Percentiles rank a stretch among this genome's conserved stretches.
Conservation (phyloP, 2,797 vertebrate genomes). For the Staurois parvus region DNA sequence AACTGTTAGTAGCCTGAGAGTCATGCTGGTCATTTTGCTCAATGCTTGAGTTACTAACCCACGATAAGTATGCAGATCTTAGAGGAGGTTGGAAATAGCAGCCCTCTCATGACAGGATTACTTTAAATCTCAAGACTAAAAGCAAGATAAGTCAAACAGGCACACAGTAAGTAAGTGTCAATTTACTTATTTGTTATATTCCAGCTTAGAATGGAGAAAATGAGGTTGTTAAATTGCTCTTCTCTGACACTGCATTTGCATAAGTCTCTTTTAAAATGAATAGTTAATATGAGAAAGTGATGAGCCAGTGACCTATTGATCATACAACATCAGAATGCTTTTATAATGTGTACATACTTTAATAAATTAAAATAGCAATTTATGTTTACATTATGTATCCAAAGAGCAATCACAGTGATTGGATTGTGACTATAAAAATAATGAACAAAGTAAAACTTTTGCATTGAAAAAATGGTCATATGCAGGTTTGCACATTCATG, state of each 20-base stretch:
- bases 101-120: no score
- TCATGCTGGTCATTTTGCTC: no score
- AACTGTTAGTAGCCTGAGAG: no score
- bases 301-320: slow-evolving; percentile 22
- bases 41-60: no score
- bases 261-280: slow-evolving; percentile 22
- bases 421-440: no score
- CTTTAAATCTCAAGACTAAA: background rate
- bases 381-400: background rate
- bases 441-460: no score
- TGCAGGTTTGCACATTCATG: no score
- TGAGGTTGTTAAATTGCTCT: slow-evolving; percentile 4
- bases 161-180: background rate
- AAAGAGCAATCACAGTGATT: no score
- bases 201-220: background rate
- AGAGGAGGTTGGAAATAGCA: no score
- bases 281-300: slow-evolving; percentile 15
- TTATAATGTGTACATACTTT: slow-evolving; percentile 15
- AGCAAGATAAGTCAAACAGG: background rate
- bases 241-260: slow-evolving; percentile 1
- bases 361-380: slow-evolving; percentile 6
- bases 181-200: background rate
- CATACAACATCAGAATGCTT: slow-evolving; percentile 11
- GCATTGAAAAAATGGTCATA: no score
- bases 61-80: no score